Evolutionary conservation across 2,888 invertebrate species (phyloP).

Genomic region (Drosophila setosimentum): DNA sequence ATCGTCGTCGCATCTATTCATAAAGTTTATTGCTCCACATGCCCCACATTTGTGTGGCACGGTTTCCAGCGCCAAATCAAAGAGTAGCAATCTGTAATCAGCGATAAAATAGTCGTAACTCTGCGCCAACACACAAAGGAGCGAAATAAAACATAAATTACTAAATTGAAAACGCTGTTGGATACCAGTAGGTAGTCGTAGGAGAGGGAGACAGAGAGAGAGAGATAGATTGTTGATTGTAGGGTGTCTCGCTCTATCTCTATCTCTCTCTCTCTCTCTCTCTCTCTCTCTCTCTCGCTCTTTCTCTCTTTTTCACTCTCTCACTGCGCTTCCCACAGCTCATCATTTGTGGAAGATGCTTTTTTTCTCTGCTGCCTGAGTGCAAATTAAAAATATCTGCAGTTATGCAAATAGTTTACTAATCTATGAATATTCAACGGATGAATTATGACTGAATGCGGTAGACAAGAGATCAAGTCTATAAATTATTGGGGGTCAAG

Average conservation of each 20-base stretch:
- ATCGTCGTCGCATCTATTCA: constrained; percentile 33
- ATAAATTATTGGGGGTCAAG: constrained; percentile 31
- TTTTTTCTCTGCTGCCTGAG: not conserved
- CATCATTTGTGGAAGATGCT: too few relatives aligned
- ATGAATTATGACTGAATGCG: not conserved
- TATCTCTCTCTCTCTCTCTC: not conserved
- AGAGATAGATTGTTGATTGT: not conserved
- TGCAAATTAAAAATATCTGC: constrained; percentile 50
- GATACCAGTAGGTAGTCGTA: not conserved
- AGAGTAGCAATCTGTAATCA: constrained; percentile 55
- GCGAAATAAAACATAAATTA: constrained; percentile 47
- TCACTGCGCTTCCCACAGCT: too few relatives aligned
- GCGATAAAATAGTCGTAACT: constrained; percentile 45
- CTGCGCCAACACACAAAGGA: not conserved
- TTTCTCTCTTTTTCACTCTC: not conserved
- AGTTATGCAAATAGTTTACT: constrained; percentile 23
- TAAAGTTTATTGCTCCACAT: constrained; percentile 58
- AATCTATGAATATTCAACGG: constrained; percentile 37
- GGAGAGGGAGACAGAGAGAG: not conserved
- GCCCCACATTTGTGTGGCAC: constrained; percentile 27
- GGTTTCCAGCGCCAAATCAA: constrained; percentile 40
- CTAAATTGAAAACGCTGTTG: constrained; percentile 43
- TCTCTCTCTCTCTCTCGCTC: not conserved
- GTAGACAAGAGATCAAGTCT: constrained; percentile 4
- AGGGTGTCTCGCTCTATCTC: not conserved